Evolutionary conservation across 1,140 invertebrate genomes (phyloP).

Genomic region (Drosophila eugracilis): DNA sequence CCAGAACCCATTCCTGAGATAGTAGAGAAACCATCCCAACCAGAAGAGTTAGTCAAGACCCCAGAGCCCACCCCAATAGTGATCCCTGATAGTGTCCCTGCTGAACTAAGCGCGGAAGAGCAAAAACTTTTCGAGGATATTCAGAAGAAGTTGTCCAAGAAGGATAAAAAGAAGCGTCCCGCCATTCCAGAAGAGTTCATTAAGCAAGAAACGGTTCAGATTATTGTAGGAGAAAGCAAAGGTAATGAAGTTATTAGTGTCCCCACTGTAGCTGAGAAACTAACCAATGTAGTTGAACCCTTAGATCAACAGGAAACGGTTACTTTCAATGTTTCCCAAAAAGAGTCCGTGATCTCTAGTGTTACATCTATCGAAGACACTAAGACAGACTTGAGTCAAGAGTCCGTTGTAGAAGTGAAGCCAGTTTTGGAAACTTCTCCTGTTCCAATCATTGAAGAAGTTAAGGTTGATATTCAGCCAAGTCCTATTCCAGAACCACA

Average conservation of each 20-base stretch:
- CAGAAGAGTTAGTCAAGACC: slow-evolving; percentile 3
- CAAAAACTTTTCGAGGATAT: slow-evolving; percentile 77
- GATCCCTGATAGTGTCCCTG: slow-evolving; percentile 25
- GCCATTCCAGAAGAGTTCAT: slow-evolving; percentile 79
- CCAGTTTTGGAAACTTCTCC: slow-evolving; percentile 21
- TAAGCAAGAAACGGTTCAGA: slow-evolving; percentile 58
- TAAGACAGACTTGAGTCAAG: slow-evolving; percentile 13
- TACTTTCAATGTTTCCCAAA: slow-evolving; percentile 33
- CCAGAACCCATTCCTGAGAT: slow-evolving; percentile 1
- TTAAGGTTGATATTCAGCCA: slow-evolving; percentile 17
- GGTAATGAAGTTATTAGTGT: slow-evolving; percentile 30
- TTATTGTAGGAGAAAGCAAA: slow-evolving; percentile 45
- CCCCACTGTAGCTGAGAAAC: slow-evolving; percentile 17
- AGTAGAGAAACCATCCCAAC: background rate
- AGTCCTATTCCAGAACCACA: slow-evolving; percentile 1
- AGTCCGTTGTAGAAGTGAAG: slow-evolving; percentile 2
- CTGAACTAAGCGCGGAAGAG: slow-evolving; percentile 71
- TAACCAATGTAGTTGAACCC: slow-evolving; percentile 23
- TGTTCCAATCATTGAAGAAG: slow-evolving; percentile 23
- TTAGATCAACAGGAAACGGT: slow-evolving; percentile 23
- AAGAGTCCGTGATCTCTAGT: slow-evolving; percentile 39
- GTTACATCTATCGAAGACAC: slow-evolving; percentile 33
- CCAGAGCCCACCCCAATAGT: background rate
- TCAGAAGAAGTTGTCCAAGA: slow-evolving; percentile 81
- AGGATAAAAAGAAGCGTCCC: slow-evolving; percentile 81